phyloP scores from a whole-genome alignment of 1,140 invertebrate genomes.

The Eufriesea mexicana region DNA sequence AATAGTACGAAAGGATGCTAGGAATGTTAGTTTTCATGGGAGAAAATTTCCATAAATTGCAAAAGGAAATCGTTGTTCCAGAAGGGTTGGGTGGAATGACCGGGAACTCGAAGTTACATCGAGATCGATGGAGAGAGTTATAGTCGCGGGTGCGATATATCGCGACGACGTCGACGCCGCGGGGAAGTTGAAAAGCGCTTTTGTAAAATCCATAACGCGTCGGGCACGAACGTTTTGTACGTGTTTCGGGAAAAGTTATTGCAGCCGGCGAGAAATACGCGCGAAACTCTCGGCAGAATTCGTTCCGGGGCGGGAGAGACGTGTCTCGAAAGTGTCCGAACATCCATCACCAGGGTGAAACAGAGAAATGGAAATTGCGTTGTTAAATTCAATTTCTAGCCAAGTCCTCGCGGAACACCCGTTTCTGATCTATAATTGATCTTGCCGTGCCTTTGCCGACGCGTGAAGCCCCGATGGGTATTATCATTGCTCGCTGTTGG shows the following conservation, averaged over 20 bases:
- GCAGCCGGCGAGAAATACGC: slow-evolving; percentile 1
- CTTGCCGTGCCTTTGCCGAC: too few relatives aligned
- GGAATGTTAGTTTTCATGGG: too few relatives aligned
- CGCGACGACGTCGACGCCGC: neutral
- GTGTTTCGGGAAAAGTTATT: slow-evolving; percentile 37
- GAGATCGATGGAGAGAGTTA: slow-evolving; percentile 16
- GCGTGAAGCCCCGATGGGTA: neutral
- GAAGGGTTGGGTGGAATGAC: too few relatives aligned
- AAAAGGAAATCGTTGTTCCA: neutral
- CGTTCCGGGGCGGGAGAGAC: neutral
- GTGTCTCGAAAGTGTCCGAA: neutral
- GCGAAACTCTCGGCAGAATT: slow-evolving; percentile 17
- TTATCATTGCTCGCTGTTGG: neutral
- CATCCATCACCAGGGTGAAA: slow-evolving; percentile 26
- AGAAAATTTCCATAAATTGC: neutral
- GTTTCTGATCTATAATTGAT: neutral
- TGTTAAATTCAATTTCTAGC: slow-evolving; percentile 29
- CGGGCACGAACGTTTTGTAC: slow-evolving; percentile 11
- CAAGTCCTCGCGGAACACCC: neutral
- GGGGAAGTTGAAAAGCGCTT: slow-evolving; percentile 24
- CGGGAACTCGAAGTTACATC: slow-evolving; percentile 9
- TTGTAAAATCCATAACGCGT: slow-evolving; percentile 47
- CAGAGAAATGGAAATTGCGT: slow-evolving; percentile 19
- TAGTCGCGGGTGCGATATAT: slow-evolving; percentile 4
- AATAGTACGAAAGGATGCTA: too few relatives aligned